Percentiles rank a stretch among this genome's conserved stretches.
Conservation (phyloP, 2,113 vertebrate species). For the Phylloscopus trochilus region DNA sequence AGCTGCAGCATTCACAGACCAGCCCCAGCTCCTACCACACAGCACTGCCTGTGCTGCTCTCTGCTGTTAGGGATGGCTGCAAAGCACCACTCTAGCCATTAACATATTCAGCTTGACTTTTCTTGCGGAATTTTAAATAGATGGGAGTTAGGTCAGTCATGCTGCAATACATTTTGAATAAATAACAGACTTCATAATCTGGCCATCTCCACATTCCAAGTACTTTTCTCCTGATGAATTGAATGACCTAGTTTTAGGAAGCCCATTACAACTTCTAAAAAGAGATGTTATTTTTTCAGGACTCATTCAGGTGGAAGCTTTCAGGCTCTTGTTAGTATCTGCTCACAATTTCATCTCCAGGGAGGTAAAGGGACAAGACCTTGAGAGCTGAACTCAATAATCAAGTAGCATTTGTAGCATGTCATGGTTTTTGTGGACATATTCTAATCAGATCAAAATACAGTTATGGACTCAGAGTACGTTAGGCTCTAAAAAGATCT, state of each 20-base stretch:
- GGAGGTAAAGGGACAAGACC: background rate
- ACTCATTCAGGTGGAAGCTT: background rate
- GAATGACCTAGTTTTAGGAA: background rate
- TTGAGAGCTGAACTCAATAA: background rate
- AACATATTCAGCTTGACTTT: background rate
- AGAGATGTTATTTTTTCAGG: background rate
- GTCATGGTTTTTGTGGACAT: background rate
- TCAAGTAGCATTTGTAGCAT: background rate
- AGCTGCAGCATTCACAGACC: background rate
- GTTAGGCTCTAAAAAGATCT: background rate
- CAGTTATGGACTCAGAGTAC: background rate
- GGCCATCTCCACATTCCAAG: background rate
- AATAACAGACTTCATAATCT: background rate
- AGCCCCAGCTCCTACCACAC: background rate
- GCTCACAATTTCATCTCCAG: background rate
- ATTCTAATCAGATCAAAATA: background rate
- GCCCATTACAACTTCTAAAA: background rate
- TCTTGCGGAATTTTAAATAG: background rate
- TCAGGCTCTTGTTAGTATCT: background rate
- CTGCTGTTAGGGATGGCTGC: background rate
- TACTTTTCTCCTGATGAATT: background rate
- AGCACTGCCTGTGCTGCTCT: background rate
- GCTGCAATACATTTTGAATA: background rate
- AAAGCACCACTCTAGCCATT: background rate
- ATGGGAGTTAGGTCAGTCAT: background rate